These are phyloP conservation scores for Seira sanloemensis DNA, from an alignment of 2,888 invertebrate species.

Conservation along the genomic window DNA sequence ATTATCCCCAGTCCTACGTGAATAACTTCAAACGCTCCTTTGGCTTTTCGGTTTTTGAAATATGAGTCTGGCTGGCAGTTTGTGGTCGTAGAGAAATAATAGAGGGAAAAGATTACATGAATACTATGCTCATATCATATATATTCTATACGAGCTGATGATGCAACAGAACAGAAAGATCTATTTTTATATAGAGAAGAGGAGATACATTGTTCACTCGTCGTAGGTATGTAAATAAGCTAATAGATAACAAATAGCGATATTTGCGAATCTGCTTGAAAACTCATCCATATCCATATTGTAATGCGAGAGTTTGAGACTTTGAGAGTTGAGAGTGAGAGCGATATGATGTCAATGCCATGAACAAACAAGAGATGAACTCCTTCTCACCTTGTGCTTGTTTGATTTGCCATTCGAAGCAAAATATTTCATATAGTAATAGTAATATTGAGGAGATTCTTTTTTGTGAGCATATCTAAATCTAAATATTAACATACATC, in stretches of 20 bases:
- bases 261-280: conserved; percentile 10
- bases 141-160: too few species aligned
- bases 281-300: conserved; percentile 17
- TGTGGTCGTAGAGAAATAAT: too few species aligned
- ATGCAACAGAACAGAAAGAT: neutral
- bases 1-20: too few species aligned
- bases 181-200: too few species aligned
- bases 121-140: too few species aligned
- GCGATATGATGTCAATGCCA: conserved; percentile 42
- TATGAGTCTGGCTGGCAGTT: too few species aligned
- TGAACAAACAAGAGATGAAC: conserved; percentile 38
- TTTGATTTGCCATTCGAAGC: neutral
- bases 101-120: too few species aligned
- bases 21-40: too few species aligned
- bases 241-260: conserved; percentile 1
- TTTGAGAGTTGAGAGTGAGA: neutral
- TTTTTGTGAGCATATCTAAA: conserved; percentile 29
- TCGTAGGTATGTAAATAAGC: neutral
- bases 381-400: conserved; percentile 41
- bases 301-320: too few species aligned
- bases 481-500: conserved; percentile 26
- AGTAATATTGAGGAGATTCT: neutral
- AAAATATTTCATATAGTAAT: neutral
- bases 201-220: too few species aligned
- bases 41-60: too few species aligned